Evolutionary conservation across 2,797 vertebrate species (phyloP).

Genomic region (Leptatherina wallacei): DNA sequence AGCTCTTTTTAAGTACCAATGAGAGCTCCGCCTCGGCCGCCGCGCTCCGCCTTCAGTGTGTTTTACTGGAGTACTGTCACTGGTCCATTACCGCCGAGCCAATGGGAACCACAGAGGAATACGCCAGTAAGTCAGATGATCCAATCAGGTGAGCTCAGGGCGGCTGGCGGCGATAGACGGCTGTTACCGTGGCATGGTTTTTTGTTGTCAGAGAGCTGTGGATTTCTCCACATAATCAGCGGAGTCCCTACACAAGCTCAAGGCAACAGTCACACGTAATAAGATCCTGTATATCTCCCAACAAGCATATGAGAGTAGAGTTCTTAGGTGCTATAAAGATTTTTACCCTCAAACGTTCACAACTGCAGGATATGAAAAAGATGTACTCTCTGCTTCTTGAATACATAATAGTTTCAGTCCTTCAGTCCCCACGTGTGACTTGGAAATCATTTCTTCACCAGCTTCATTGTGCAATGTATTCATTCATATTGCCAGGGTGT

Average conservation of each 20-base stretch:
- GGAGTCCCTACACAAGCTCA: constrained; percentile 39
- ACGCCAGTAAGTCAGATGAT: constrained; percentile 39
- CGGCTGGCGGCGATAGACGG: constrained; percentile 56
- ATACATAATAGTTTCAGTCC: constrained; percentile 16
- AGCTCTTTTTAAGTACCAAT: constrained; percentile 79
- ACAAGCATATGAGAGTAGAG: constrained; percentile 19
- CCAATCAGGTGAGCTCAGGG: constrained; percentile 60
- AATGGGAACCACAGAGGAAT: constrained; percentile 36
- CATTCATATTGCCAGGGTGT: constrained; percentile 28
- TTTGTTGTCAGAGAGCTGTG: constrained; percentile 74
- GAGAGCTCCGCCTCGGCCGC: constrained; percentile 77
- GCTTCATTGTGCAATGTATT: constrained; percentile 32
- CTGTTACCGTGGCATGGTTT: constrained; percentile 77
- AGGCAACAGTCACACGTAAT: constrained; percentile 33
- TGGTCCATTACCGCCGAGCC: constrained; percentile 28
- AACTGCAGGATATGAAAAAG: constrained; percentile 36
- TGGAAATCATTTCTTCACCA: constrained; percentile 40
- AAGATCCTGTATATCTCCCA: constrained; percentile 46
- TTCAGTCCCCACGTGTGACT: constrained; percentile 30
- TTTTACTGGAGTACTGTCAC: constrained; percentile 49
- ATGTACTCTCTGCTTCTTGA: constrained; percentile 15
- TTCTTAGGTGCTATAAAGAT: too few relatives aligned
- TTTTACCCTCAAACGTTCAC: too few relatives aligned
- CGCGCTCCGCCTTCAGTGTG: constrained; percentile 52
- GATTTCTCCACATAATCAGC: constrained; percentile 64